Conservation (phyloP, 2,888 invertebrate species). For the Meganola albula region DNA sequence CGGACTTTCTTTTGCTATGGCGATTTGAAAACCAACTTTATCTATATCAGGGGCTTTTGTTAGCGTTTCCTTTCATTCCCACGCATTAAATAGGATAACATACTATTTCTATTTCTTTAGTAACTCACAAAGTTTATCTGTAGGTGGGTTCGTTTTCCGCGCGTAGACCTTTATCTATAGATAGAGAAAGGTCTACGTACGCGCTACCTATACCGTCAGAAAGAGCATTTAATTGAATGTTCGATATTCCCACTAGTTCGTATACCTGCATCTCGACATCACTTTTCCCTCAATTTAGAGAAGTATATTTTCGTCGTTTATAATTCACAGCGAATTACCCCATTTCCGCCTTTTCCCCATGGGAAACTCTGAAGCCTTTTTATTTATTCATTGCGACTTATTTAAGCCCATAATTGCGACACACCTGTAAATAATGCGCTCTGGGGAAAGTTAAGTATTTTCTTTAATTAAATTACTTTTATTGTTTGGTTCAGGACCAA, state of each 20-base stretch:
- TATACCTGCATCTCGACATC: slow-evolving; percentile 37
- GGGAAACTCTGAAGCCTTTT: slow-evolving; percentile 52
- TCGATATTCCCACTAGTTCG: slow-evolving; percentile 41
- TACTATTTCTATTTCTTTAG: slow-evolving; percentile 8
- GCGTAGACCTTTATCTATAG: no score
- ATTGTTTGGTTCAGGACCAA: slow-evolving; percentile 17
- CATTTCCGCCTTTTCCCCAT: slow-evolving; percentile 56
- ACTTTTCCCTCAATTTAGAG: slow-evolving; percentile 39
- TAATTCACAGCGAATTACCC: slow-evolving; percentile 68
- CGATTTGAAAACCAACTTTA: slow-evolving; percentile 50
- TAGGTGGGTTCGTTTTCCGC: slow-evolving; percentile 11
- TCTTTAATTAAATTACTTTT: slow-evolving; percentile 28
- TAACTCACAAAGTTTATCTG: slow-evolving; percentile 9
- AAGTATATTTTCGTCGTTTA: slow-evolving; percentile 62
- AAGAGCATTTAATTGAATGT: slow-evolving; percentile 39
- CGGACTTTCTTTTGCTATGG: slow-evolving; percentile 59
- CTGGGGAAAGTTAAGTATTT: slow-evolving; percentile 25
- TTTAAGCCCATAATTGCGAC: slow-evolving; percentile 47
- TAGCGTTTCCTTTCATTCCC: slow-evolving; percentile 15
- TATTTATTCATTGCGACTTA: slow-evolving; percentile 59
- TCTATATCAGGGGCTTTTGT: slow-evolving; percentile 55
- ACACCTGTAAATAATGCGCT: slow-evolving; percentile 33
- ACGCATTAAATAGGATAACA: slow-evolving; percentile 12
- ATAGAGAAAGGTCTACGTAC: no score
- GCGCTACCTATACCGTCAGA: background rate